These are phyloP conservation scores for Eubucco bourcierii DNA, from an alignment of 2,113 vertebrate species.

Conservation along the genomic window DNA sequence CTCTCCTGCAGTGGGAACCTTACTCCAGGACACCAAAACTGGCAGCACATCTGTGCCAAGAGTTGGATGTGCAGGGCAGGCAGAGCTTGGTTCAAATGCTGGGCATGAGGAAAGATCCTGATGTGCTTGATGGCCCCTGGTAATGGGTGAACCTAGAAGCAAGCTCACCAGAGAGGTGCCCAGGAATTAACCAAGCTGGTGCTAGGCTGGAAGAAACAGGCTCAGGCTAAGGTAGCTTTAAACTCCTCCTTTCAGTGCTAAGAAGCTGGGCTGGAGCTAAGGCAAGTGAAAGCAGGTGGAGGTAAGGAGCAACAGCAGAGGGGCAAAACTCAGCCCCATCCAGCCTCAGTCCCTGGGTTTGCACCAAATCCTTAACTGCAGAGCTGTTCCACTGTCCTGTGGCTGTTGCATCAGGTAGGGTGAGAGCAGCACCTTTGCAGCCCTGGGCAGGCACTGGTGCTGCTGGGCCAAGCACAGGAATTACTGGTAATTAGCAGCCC, in stretches of 20 bases:
- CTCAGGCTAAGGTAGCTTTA: background rate
- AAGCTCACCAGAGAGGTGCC: background rate
- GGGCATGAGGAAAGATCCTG: background rate
- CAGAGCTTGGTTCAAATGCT: background rate
- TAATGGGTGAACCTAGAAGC: background rate
- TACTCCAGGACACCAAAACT: background rate
- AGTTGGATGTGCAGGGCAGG: background rate
- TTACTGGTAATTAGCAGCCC: constrained; percentile 26
- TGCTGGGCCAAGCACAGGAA: background rate
- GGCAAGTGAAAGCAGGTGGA: background rate
- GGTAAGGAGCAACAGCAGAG: background rate
- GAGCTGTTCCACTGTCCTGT: background rate
- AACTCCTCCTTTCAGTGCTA: background rate
- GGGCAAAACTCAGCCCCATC: background rate
- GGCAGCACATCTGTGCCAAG: background rate
- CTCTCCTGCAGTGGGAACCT: background rate
- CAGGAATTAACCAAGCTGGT: background rate
- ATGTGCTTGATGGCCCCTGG: background rate
- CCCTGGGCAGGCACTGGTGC: background rate
- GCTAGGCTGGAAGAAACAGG: background rate
- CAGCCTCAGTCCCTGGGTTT: background rate
- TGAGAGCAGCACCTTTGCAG: background rate
- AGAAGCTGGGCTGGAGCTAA: background rate
- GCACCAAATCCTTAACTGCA: background rate
- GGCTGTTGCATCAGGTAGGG: background rate